Evolutionary conservation across 2,888 invertebrate genomes (phyloP), one percentile per base, ranked within the genome.

Genomic region (Sericinus montela): DNA sequence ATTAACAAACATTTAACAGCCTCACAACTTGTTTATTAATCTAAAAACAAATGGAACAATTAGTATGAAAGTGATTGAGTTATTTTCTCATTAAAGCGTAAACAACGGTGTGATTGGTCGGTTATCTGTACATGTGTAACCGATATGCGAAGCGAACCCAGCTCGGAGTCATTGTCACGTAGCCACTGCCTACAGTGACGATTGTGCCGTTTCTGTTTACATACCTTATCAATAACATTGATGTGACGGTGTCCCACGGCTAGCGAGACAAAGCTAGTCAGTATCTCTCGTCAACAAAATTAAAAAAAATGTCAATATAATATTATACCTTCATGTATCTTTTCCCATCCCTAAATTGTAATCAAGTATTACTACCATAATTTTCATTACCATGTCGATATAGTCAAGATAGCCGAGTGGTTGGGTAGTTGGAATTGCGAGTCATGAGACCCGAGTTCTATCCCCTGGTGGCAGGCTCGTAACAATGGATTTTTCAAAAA

Each of bases 201-300:
- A 76, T 75, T 81, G 78, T 74, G 63, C 60, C 67, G 63, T 59
- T 50, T 60, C 60, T 84, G 82, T 87, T 85, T 84, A 80, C 80
- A 56, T 62, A 67, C 75, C 75, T 86, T 86, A 87, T 87, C 86
- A 83, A 83, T 82, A 84, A 83, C 79, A 81, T 45, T 53, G 28
- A 13, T 45, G 43, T 34, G 55, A 45, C 36, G n/a, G 59, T 50
- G 52, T 46, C 53, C 75, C 58, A 81, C 55, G 52, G 38, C 6
- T 34, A 63, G 76, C 65, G 68, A 62, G 50, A 34, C 42, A 2
- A 32, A 14, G 15, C 8, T 7, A 46, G 28, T n/a, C n/a, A 29
- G 19, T 19, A 3, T 19, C 5, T 19, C n/a, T n/a, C n/a, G n/a
- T n/a, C n/a, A n/a, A n/a, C n/a, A n/a, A n/a, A n/a, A n/a, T n/a